Evolutionary conservation across 2,113 vertebrate species (phyloP).

Genomic region (Pelmatolapia mariae): DNA sequence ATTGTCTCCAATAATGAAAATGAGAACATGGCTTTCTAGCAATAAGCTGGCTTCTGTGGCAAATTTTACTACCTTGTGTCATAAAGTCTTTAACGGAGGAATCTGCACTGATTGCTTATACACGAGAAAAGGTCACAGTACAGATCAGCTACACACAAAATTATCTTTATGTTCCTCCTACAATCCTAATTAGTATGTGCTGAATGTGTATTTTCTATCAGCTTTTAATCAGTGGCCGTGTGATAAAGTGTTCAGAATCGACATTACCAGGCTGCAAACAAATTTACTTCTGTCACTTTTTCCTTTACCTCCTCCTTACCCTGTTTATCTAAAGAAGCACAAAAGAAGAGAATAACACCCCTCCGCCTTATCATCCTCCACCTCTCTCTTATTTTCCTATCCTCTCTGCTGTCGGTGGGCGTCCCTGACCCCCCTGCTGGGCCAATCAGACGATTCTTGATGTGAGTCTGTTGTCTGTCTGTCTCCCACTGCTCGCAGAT

Average conservation of each 20-base stretch:
- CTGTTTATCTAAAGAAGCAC: slow-evolving; percentile 36
- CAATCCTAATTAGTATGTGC: neutral
- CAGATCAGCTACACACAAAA: neutral
- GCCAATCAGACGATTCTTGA: slow-evolving; percentile 60
- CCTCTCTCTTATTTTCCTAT: slow-evolving; percentile 19
- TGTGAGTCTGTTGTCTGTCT: slow-evolving; percentile 46
- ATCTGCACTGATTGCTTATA: neutral
- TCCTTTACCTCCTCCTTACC: neutral
- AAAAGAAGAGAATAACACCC: neutral
- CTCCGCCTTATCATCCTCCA: neutral
- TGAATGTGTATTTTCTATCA: neutral
- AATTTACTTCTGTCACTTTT: neutral
- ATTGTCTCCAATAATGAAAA: neutral
- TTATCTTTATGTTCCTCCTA: neutral
- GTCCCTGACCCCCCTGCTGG: slow-evolving; percentile 28
- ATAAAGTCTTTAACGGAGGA: neutral
- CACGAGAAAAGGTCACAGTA: neutral
- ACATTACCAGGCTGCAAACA: neutral
- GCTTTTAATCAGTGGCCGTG: neutral
- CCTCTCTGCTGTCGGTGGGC: slow-evolving; percentile 37
- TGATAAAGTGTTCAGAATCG: neutral
- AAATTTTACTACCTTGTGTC: neutral
- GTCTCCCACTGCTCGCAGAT: slow-evolving; percentile 53
- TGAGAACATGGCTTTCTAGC: neutral
- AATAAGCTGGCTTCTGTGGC: neutral